Base-by-base conservation (phyloP, 2,888 invertebrate genomes). In the Lithophane semibrunnea region DNA sequence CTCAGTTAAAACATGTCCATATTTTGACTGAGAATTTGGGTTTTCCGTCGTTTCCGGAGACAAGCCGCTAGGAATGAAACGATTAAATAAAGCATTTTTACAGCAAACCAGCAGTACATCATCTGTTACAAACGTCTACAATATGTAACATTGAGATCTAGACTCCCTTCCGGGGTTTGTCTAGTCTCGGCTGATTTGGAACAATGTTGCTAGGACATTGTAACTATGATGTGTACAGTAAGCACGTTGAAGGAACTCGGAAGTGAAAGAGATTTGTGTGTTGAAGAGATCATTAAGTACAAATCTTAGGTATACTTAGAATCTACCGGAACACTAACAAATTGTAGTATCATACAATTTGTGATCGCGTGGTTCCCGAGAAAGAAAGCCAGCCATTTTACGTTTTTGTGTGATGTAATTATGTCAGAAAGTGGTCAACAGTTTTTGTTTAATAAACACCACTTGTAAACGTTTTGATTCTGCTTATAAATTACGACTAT, bases 91-190 rank as follows among this genome's bases (percentile, higher is more conserved):
- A n/a, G n/a, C n/a, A n/a, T n/a, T n/a, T n/a, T n/a, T n/a, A n/a
- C n/a, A n/a, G 79, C 73, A n/a, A 65, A 60, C 42, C 44, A 12
- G 29, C 21, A 61, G 37, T 7, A 47, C 13, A 24, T 21, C 10
- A 18, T n/a, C 18, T 73, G 65, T 67, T 24, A 42, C 13, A 42
- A 21, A 44, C 18, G 4, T n/a, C 8, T 65, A n/a, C 37, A 13
- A 44, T 65, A 16, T 37, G 56, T 79, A 52, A 42, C 84, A 82
- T 79, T 82, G 84, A 79, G 56, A 73, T 49, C 37, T 66, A 47
- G 56, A 61, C 49, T 60, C 7, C n/a, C 80, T 84, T 82, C 82
- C 80, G 80, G 54, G 1, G 60, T 56, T 18, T 37, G 64, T 61
- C 68, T 69, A 52, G 60, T 37, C 29, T 8, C 21, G 49, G 13